Conservation (phyloP, 2,113 vertebrate species). For the Dicrurus megarhynchus region DNA sequence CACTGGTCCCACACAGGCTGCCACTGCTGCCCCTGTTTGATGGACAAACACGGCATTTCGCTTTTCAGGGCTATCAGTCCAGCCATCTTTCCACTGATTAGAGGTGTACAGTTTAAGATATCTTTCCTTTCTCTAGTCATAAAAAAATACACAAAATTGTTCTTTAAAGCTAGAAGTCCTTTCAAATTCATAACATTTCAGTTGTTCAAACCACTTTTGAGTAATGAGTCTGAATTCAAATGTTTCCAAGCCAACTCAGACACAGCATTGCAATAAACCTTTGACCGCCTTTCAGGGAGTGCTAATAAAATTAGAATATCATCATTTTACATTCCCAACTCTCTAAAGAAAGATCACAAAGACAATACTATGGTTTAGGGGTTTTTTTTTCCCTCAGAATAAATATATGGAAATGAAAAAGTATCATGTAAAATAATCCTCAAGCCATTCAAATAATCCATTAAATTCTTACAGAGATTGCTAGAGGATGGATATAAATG, state of each 20-base stretch:
- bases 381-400: rapidly evolving
- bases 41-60: neutral
- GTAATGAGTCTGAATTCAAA: neutral
- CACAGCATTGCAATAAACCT: neutral
- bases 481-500: neutral
- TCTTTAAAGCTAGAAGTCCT: neutral
- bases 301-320: neutral
- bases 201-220: neutral
- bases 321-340: neutral
- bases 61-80: neutral
- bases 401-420: neutral
- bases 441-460: neutral
- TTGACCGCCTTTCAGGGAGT: neutral
- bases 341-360: neutral
- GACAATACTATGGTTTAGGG: neutral
- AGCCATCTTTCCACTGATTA: neutral
- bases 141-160: neutral
- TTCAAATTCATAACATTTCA: neutral
- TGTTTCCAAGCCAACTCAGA: neutral
- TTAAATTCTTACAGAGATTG: neutral
- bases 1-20: neutral
- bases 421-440: neutral
- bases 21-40: neutral
- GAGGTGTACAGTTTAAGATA: neutral
- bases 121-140: neutral